phyloP scores from a whole-genome alignment of 2,113 vertebrate genomes.

The Oncorhynchus tshawytscha region DNA sequence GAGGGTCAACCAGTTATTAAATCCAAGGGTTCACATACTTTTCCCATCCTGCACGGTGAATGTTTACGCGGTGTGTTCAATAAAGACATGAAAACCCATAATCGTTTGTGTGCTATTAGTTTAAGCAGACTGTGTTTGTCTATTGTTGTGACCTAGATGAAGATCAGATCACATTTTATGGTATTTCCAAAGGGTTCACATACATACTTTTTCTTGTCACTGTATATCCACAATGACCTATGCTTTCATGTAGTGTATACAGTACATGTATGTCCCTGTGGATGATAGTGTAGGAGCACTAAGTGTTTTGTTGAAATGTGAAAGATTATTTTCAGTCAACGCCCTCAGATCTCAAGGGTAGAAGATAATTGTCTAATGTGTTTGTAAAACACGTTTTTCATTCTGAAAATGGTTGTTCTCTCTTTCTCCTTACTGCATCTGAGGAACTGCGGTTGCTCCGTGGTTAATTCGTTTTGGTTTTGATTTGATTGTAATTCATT shows the following conservation, averaged over 20 bases:
- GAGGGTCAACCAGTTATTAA: too few relatives aligned
- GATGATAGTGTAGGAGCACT: background rate
- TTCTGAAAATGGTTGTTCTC: background rate
- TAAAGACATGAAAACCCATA: too few relatives aligned
- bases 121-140: too few relatives aligned
- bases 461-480: slow-evolving; percentile 38
- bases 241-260: background rate
- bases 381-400: background rate
- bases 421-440: background rate
- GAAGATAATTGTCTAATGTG: background rate
- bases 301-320: background rate
- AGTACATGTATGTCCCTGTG: background rate
- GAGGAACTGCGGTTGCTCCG: slow-evolving; percentile 2
- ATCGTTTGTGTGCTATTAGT: too few relatives aligned
- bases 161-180: too few relatives aligned
- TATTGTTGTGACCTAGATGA: too few relatives aligned
- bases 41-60: too few relatives aligned
- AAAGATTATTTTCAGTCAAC: background rate
- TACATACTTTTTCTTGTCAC: too few relatives aligned
- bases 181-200: too few relatives aligned
- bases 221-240: slow-evolving; percentile 3
- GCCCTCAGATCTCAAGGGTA: background rate
- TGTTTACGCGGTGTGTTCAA: too few relatives aligned
- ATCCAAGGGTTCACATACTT: too few relatives aligned
- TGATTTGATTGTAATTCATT: slow-evolving; percentile 42